Evolutionary conservation across 2,888 invertebrate genomes (phyloP), one percentile per base, ranked within the genome.

Genomic region (Lumbricus terrestris): DNA sequence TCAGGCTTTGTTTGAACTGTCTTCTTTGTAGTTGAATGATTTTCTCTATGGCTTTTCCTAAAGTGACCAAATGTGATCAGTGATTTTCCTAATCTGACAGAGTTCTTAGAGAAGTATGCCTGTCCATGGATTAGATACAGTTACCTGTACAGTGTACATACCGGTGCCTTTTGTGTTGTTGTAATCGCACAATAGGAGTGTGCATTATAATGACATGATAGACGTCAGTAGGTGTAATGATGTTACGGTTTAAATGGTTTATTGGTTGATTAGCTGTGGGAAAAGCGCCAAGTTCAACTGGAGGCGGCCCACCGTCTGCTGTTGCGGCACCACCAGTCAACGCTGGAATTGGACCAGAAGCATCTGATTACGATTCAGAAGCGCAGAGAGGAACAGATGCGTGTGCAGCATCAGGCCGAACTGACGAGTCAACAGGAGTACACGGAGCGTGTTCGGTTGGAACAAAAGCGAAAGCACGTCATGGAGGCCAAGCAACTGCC

Each of bases 401-500:
- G 94, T 34, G 95, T 98, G 94, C 98, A 98, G 95, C 99, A 99
- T 95, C 97, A 97, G 93, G 98, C 98, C 18, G 99, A 99, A 96
- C 96, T 98, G 94, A 97, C 97, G 93, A 98, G 98, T 96, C 95
- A 95, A 93, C 94, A 93, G 93, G 98, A 99, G 95, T 99, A 99
- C 95, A 99, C 98, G 97, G 97, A 97, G 94, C 96, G 98, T 91
- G 97, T 98, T 29, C 97, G 98, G 95, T 97, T 98, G 92, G 99
- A 99, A 95, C 96, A 99, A 94, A 96, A 97, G 93, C 99, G 99
- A 95, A 98, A 98, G 94, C 99, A 99, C 95, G 98, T 98, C 90
- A 95, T 98, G 93, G 98, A 99, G 95, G 96, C 98, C 93, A 98
- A 99, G 95, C 99, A 99, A 95, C 99, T 99, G 95, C 99, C 99